These are phyloP conservation scores for Macaca mulatta DNA, from an alignment of 2,113 vertebrate genomes.

Conservation along the genomic window DNA sequence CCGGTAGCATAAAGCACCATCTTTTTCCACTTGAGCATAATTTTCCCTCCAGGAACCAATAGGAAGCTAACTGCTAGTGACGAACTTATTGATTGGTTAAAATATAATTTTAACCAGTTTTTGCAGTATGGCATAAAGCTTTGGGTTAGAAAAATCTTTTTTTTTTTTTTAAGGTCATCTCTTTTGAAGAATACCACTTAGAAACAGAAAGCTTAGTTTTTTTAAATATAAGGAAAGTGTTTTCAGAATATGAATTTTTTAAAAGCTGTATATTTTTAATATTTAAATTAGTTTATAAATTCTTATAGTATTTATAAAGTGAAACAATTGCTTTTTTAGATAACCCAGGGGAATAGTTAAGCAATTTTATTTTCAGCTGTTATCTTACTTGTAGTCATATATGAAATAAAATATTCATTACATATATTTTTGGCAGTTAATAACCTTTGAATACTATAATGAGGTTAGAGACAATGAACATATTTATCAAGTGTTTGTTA, in stretches of 20 bases:
- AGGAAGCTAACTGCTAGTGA: background rate
- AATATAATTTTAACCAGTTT: background rate
- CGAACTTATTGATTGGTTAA: background rate
- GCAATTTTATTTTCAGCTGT: slow-evolving; percentile 8
- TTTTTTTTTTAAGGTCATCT: background rate
- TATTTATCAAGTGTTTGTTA: background rate
- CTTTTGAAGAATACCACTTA: background rate
- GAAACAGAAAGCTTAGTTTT: slow-evolving; percentile 11
- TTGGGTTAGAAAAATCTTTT: background rate
- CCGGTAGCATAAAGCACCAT: background rate
- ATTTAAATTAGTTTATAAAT: background rate
- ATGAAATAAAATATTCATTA: background rate
- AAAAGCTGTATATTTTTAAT: background rate
- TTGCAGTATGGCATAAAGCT: background rate
- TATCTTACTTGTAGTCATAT: background rate
- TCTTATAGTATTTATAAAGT: background rate
- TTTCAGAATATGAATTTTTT: background rate
- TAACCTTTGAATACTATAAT: background rate
- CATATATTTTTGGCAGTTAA: slow-evolving; percentile 31
- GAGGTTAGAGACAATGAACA: background rate
- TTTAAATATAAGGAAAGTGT: background rate
- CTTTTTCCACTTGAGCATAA: background rate
- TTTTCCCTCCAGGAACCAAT: background rate
- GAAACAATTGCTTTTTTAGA: background rate
- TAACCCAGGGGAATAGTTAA: background rate